Base-by-base conservation (phyloP, 2,888 invertebrate species). In the Notodonta ziczac region DNA sequence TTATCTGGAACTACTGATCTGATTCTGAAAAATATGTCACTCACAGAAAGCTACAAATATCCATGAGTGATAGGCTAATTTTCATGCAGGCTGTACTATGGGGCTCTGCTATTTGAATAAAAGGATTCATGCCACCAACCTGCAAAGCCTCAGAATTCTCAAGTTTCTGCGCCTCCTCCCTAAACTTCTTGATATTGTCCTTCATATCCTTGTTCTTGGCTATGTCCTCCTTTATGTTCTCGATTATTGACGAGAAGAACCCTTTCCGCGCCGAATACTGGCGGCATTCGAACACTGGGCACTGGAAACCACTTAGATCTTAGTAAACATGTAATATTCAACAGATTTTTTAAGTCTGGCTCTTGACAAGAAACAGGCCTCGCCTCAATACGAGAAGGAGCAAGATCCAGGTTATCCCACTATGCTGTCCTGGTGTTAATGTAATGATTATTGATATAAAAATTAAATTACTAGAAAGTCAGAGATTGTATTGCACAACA, bases 201-300 rank as follows among this genome's bases (percentile, higher is more conserved):
- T 99, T 99, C 97, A 99, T 98, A 86, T 99, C 99, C 88, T 99
- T 99, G 90, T 98, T 99, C 86, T 98, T 98, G 14, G 97, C 96
- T 86, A 99, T 96, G 84, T 99, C 99, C 77, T 98, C 98, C 85
- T 96, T 97, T 68, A 99, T 96, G 85, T 99, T 99, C 59, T 98
- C 97, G 65, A 98, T 94, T 63, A 99, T 96, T 75, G 98, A 96
- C 1, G 97, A 96, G 77, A 99, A 95, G 87, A 99, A 99, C 42
- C 97, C 96, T 72, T 93, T 93, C 52, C 90, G 72, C 7, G 88
- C 88, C 10, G 93, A 93, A 74, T 93, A 93, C 40, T 85, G 82
- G 6, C 93, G 86, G 69, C 92, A 93, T 92, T 90, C 90, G 83
- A 75, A 82, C 40, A 82, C 70, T 69, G 81, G 74, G 66, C 79